Evolutionary conservation across 2,888 invertebrate genomes (phyloP), one percentile per base, ranked within the genome.

Genomic region (Parochlus steinenii): DNA sequence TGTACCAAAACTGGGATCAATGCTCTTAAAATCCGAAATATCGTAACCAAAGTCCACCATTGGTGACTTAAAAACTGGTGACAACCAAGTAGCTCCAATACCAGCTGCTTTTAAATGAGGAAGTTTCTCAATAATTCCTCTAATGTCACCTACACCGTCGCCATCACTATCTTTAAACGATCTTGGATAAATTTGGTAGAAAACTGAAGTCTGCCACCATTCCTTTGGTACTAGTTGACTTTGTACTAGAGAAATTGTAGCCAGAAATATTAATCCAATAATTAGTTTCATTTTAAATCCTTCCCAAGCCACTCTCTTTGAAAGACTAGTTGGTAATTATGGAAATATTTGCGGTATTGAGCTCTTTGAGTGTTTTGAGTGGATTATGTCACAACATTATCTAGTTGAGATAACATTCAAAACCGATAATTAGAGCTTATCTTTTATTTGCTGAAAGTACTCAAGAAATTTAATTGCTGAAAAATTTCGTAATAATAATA

Each of bases 261-360:
- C 74, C 62, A 2, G 72, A 66, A 11, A 69, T 71, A 48, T 75
- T 65, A 71, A 76, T 82, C 86, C 86, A 86, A 39, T 71, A 65
- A 15, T 3, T n/a, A 10, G 10, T 24, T 11, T 3, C 11, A 4
- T 35, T 27, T 28, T 20, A 14, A 2, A 12, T 8, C 20, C n/a
- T 3, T 6, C 12, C n/a, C 24, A n/a, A n/a, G n/a, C n/a, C n/a
- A n/a, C n/a, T n/a, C n/a, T n/a, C n/a, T n/a, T n/a, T n/a, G n/a
- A n/a, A n/a, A n/a, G n/a, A n/a, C n/a, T n/a, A n/a, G n/a, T n/a
- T n/a, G n/a, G n/a, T n/a, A n/a, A n/a, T n/a, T n/a, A n/a, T n/a
- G n/a, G n/a, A n/a, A n/a, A n/a, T n/a, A n/a, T n/a, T n/a, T n/a
- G n/a, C n/a, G n/a, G n/a, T n/a, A n/a, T n/a, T n/a, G n/a, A n/a